These are phyloP conservation scores for Oncorhynchus gorbuscha DNA, from an alignment of 2,113 vertebrate species.

Conservation along the genomic window DNA sequence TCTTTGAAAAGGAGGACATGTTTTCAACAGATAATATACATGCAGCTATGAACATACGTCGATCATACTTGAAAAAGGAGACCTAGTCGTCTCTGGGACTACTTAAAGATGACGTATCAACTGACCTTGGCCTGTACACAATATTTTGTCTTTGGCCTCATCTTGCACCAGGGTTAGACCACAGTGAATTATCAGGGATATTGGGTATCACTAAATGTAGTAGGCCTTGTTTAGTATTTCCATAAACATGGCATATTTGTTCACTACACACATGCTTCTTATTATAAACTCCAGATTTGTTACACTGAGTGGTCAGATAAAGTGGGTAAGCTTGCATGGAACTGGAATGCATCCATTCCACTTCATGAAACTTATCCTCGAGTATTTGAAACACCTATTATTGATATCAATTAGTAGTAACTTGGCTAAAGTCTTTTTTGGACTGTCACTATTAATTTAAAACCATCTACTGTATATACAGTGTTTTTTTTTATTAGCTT, in stretches of 20 bases:
- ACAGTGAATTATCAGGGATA: constrained; percentile 27
- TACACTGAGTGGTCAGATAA: neutral
- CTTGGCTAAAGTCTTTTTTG: neutral
- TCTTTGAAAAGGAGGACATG: constrained; percentile 25
- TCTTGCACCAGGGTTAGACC: constrained; percentile 22
- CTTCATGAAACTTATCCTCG: neutral
- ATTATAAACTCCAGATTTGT: neutral
- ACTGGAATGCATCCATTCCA: neutral
- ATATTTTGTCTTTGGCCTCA: constrained; percentile 24
- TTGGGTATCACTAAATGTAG: neutral
- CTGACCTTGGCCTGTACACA: constrained; percentile 16
- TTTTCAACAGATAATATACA: constrained; percentile 33
- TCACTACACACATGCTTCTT: neutral
- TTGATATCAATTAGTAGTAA: constrained; percentile 15
- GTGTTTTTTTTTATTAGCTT: constrained; percentile 1
- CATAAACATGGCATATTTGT: neutral
- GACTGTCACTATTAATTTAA: neutral
- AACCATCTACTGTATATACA: neutral
- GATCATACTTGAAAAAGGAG: constrained; percentile 34
- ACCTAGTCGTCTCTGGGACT: constrained; percentile 15
- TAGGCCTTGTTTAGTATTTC: constrained; percentile 9
- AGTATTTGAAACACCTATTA: constrained; percentile 7
- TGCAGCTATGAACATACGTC: neutral
- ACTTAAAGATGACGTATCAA: constrained; percentile 24
- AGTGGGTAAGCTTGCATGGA: neutral